Evolutionary conservation across 2,113 vertebrate species (phyloP).

Genomic region (Mobula birostris): DNA sequence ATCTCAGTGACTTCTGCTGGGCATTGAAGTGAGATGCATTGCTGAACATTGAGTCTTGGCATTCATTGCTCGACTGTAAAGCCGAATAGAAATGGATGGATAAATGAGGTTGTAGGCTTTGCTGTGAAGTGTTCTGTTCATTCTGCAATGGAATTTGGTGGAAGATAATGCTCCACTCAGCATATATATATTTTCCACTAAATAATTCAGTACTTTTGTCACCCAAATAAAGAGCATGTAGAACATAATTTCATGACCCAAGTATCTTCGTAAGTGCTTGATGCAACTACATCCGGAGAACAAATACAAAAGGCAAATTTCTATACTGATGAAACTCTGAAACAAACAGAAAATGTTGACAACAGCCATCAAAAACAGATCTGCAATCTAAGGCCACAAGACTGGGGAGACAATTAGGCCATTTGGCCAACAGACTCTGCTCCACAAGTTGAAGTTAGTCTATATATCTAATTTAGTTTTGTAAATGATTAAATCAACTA

Average conservation of each 20-base stretch:
- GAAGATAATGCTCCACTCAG: too few relatives aligned
- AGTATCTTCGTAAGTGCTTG: not conserved
- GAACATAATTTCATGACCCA: too few relatives aligned
- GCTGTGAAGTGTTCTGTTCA: too few relatives aligned
- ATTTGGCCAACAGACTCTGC: too few relatives aligned
- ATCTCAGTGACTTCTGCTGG: not conserved
- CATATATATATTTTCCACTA: too few relatives aligned
- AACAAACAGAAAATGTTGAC: not conserved
- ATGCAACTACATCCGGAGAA: not conserved
- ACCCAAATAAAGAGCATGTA: too few relatives aligned
- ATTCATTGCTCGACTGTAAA: not conserved
- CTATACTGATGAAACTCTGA: not conserved
- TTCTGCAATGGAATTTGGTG: too few relatives aligned
- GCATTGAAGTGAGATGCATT: not conserved
- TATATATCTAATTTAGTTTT: not conserved
- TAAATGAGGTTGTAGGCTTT: not conserved
- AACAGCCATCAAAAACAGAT: not conserved
- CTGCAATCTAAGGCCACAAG: not conserved
- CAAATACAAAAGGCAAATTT: not conserved
- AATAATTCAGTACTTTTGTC: too few relatives aligned
- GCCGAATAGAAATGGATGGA: too few relatives aligned
- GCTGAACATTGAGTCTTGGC: not conserved
- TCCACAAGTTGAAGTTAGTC: not conserved
- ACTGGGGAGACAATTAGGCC: too few relatives aligned
- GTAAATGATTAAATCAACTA: not conserved